Conservation (phyloP, 2,888 invertebrate species). For the Dioctria linearis region DNA sequence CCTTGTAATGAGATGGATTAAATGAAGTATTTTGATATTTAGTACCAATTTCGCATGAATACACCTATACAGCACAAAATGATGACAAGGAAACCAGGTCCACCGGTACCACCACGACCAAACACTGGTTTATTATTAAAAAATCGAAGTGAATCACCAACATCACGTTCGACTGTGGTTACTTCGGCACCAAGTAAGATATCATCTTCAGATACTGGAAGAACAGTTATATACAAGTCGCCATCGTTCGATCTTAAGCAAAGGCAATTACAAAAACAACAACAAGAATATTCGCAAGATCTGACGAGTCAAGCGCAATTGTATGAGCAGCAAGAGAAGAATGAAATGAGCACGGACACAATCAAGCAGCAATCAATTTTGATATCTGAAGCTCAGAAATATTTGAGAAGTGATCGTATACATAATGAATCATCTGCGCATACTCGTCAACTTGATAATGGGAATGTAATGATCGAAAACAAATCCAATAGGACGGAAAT, state of each 20-base stretch:
- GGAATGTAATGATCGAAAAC: constrained; percentile 49
- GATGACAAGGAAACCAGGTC: constrained; percentile 76
- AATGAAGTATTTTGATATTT: constrained; percentile 33
- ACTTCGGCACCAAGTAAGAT: constrained; percentile 41
- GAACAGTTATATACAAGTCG: constrained; percentile 71
- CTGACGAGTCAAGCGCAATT: constrained; percentile 56
- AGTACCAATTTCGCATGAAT: constrained; percentile 9
- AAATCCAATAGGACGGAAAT: constrained; percentile 55
- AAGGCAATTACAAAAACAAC: constrained; percentile 56
- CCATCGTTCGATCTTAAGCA: constrained; percentile 68
- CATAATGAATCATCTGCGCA: constrained; percentile 36
- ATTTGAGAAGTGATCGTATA: constrained; percentile 30
- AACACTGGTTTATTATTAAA: constrained; percentile 79
- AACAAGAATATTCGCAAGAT: constrained; percentile 62
- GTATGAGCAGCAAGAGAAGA: constrained; percentile 31
- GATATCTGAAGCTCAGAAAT: constrained; percentile 21
- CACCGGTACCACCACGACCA: constrained; percentile 87
- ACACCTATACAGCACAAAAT: constrained; percentile 62
- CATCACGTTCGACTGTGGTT: constrained; percentile 58
- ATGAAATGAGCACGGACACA: constrained; percentile 4
- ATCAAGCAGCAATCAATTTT: constrained; percentile 51
- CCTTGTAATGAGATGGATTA: constrained; percentile 3
- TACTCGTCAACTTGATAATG: constrained; percentile 28
- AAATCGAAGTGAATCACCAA: constrained; percentile 68
- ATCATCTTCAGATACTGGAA: constrained; percentile 64